Percentiles rank a stretch among this genome's conserved stretches.
These are phyloP conservation scores for Zapus hudsonius DNA, from an alignment of 2,113 vertebrate species.

Conservation along the genomic window DNA sequence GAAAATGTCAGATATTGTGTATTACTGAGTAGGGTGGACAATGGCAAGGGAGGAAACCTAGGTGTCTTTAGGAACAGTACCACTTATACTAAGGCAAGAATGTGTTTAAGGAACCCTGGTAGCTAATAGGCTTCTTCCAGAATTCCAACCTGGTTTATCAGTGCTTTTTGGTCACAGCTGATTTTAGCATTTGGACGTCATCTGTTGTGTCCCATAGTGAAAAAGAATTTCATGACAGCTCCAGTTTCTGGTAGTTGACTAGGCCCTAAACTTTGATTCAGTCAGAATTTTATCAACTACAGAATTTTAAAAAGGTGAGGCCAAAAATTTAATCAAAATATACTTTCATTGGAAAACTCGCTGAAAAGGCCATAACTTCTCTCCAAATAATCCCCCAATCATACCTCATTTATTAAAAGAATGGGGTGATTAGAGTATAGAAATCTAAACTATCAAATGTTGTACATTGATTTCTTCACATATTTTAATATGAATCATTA, in stretches of 20 bases:
- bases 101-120: not conserved
- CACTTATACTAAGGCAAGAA: not conserved
- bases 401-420: not conserved
- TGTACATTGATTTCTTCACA: not conserved
- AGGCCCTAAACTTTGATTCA: not conserved
- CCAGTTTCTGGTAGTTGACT: not conserved
- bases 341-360: conserved; percentile 12
- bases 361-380: not conserved
- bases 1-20: too few species aligned
- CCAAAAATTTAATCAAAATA: not conserved
- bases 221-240: not conserved
- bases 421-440: not conserved
- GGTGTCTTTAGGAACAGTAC: not conserved
- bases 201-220: not conserved
- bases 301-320: not conserved
- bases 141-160: not conserved
- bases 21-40: too few species aligned
- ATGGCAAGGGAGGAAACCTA: too few species aligned
- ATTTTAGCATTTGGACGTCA: not conserved
- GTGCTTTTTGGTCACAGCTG: not conserved
- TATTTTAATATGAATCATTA: conserved; percentile 25
- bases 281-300: not conserved
- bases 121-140: not conserved
- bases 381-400: too few species aligned
- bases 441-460: not conserved